Conservation (phyloP, 2,888 invertebrate genomes). For the Platypus cylindrus region DNA sequence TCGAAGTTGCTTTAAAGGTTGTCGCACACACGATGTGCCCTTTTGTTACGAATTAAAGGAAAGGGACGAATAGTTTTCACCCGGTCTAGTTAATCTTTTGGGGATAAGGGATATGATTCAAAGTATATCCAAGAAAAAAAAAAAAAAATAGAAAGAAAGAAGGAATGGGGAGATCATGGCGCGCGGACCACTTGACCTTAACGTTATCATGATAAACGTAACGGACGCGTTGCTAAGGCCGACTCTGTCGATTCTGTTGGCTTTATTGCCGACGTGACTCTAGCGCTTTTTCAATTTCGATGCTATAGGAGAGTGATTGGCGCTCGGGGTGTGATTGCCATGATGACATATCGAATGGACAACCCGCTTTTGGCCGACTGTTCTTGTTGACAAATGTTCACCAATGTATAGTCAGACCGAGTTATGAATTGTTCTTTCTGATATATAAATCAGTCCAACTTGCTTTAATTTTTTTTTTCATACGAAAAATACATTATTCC, state of each 20-base stretch:
- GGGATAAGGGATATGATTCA: conserved; percentile 26
- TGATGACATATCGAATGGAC: conserved; percentile 37
- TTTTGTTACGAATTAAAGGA: too few relatives aligned
- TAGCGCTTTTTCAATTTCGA: conserved; percentile 40
- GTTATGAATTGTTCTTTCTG: conserved; percentile 14
- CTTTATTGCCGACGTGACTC: conserved; percentile 38
- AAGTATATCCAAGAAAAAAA: conserved; percentile 18
- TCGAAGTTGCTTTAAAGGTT: conserved; percentile 13
- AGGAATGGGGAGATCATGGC: conserved; percentile 10
- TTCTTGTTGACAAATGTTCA: conserved; percentile 30
- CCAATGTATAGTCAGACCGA: conserved; percentile 20
- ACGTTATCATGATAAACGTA: conserved; percentile 35
- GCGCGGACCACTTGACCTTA: conserved; percentile 23
- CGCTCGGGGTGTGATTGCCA: conserved; percentile 39
- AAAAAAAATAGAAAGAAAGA: too few relatives aligned
- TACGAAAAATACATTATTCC: too few relatives aligned
- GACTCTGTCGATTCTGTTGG: conserved; percentile 30
- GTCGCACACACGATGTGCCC: conserved; percentile 14
- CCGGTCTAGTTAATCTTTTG: conserved; percentile 20
- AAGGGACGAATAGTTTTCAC: conserved; percentile 10
- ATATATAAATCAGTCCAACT: too few relatives aligned
- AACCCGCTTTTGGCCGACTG: conserved; percentile 28
- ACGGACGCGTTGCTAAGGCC: conserved; percentile 31
- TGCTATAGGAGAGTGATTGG: conserved; percentile 35
- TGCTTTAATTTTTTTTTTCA: too few relatives aligned